These are phyloP conservation scores for Gymnogyps californianus DNA, from an alignment of 2,113 vertebrate genomes.

Conservation along the genomic window DNA sequence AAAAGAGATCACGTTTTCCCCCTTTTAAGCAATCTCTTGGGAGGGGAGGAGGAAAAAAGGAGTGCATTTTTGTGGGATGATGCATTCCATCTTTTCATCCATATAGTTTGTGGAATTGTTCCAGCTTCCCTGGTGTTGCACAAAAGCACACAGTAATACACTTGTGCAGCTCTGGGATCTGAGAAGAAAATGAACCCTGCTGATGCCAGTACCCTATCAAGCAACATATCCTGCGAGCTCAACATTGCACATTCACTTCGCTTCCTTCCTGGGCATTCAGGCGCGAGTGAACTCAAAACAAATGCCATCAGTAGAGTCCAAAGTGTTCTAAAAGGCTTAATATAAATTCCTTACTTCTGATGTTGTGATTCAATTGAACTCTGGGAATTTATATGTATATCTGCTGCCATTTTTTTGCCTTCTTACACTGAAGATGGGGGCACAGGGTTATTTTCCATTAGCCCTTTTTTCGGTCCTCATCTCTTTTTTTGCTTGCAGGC, in stretches of 20 bases:
- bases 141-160: constrained; percentile 53
- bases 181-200: constrained; percentile 43
- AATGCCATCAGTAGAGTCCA: constrained; percentile 19
- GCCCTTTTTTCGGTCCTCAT: background rate
- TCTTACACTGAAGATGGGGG: background rate
- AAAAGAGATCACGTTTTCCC: constrained; percentile 2
- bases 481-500: background rate
- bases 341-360: constrained; percentile 24
- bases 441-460: background rate
- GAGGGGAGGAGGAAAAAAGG: background rate
- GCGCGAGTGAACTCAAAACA: background rate
- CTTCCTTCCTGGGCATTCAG: constrained; percentile 65
- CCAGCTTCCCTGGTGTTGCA: constrained; percentile 43
- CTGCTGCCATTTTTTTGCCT: background rate
- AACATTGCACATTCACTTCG: constrained; percentile 31
- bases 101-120: constrained; percentile 45
- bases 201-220: constrained; percentile 49
- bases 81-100: constrained; percentile 54
- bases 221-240: constrained; percentile 46
- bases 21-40: background rate
- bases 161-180: constrained; percentile 41
- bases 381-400: background rate
- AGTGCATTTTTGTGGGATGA: constrained; percentile 45
- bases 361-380: background rate
- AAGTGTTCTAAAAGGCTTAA: constrained; percentile 31